phyloP scores from a whole-genome alignment of 2,113 vertebrate genomes.

The Macaca fascicularis region T2T-MFA8v1.1 NC_088384.1:13182001-13182500 shows the following conservation, averaged over 20 bases:
- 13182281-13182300: not conserved
- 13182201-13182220: not conserved
- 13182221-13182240: not conserved
- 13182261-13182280: not conserved
- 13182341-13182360: no score
- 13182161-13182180: not conserved
- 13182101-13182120: not conserved
- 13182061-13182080: accelerated
- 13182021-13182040: accelerated
- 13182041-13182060: not conserved
- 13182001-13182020: not conserved
- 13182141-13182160: not conserved
- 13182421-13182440: no score
- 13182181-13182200: not conserved
- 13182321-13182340: not conserved
- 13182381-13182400: not conserved
- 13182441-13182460: no score
- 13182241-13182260: not conserved
- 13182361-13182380: not conserved
- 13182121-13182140: not conserved
- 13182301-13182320: not conserved
- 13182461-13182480: no score
- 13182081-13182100: not conserved
- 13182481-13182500: no score
- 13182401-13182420: not conserved